These are phyloP conservation scores for Mesorhabditis spiculigera DNA, from an alignment of 2,888 invertebrate genomes.

Conservation along the genomic window DNA sequence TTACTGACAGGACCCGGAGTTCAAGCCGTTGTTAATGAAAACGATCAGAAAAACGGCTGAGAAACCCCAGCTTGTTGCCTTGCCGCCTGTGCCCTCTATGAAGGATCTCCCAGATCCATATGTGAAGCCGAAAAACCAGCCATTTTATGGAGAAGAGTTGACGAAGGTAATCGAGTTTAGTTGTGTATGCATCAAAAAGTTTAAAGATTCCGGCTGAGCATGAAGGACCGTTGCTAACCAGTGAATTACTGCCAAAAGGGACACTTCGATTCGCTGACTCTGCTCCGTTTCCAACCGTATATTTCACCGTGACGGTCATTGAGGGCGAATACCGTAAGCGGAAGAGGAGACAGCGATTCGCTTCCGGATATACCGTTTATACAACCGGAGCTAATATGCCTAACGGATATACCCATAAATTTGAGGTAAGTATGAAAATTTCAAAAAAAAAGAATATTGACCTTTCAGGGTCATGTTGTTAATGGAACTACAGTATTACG, in stretches of 20 bases:
- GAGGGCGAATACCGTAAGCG: neutral
- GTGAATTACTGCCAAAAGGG: neutral
- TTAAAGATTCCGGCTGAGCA: too few relatives aligned
- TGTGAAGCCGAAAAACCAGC: too few relatives aligned
- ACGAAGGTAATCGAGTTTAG: too few relatives aligned
- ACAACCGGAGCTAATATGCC: conserved; percentile 3
- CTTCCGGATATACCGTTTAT: neutral
- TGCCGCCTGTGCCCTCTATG: too few relatives aligned
- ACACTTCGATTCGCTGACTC: neutral
- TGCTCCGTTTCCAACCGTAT: conserved; percentile 1
- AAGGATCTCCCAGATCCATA: too few relatives aligned
- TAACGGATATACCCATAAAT: neutral
- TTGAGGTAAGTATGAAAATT: neutral
- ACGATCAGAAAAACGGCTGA: too few relatives aligned
- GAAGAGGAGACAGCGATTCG: neutral
- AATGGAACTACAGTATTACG: conserved; percentile 3
- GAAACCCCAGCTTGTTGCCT: too few relatives aligned
- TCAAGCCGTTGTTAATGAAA: too few relatives aligned
- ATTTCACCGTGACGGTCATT: neutral
- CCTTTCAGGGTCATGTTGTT: neutral
- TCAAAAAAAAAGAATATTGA: neutral
- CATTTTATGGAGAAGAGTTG: too few relatives aligned
- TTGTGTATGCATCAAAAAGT: too few relatives aligned
- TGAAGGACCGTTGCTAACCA: neutral
- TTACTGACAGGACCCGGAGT: too few relatives aligned